Percentiles rank a stretch among this genome's conserved stretches.
These are phyloP conservation scores for Desmodus rotundus DNA, from an alignment of 2,113 vertebrate genomes.

Conservation along the genomic window DNA sequence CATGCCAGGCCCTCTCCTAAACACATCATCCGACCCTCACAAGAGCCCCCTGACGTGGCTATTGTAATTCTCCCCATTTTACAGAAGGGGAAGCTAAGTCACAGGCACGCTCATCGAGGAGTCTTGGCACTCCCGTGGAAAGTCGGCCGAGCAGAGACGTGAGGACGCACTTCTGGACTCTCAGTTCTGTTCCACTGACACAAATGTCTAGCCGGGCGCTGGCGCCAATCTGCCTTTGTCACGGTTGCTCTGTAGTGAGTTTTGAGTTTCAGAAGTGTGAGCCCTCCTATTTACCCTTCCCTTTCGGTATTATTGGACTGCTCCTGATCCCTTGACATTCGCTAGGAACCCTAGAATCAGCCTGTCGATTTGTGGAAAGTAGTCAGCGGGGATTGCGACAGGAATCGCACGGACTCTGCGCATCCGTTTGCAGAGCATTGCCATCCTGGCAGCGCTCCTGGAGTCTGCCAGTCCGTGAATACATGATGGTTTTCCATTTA, in stretches of 20 bases:
- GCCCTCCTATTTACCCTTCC: not conserved
- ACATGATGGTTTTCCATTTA: not conserved
- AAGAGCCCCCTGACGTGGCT: not conserved
- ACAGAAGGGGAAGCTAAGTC: not conserved
- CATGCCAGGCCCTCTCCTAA: not conserved
- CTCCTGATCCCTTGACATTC: not conserved
- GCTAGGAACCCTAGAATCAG: not conserved
- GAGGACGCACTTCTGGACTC: not conserved
- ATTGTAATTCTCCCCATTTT: not conserved
- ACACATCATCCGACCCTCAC: not conserved
- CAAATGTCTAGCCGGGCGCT: not conserved
- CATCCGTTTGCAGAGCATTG: no score
- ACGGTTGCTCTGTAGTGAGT: not conserved
- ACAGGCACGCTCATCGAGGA: not conserved
- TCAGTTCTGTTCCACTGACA: not conserved
- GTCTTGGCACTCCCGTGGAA: not conserved
- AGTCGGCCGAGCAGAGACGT: not conserved
- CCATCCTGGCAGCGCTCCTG: not conserved
- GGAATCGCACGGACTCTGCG: not conserved
- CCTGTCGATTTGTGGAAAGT: not conserved
- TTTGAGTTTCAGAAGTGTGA: not conserved
- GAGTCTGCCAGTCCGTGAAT: no score
- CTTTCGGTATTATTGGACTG: no score
- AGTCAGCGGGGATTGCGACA: not conserved
- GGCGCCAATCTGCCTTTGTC: not conserved